phyloP scores from a whole-genome alignment of 2,113 vertebrate genomes.

The Micronycteris hirsuta region DNA sequence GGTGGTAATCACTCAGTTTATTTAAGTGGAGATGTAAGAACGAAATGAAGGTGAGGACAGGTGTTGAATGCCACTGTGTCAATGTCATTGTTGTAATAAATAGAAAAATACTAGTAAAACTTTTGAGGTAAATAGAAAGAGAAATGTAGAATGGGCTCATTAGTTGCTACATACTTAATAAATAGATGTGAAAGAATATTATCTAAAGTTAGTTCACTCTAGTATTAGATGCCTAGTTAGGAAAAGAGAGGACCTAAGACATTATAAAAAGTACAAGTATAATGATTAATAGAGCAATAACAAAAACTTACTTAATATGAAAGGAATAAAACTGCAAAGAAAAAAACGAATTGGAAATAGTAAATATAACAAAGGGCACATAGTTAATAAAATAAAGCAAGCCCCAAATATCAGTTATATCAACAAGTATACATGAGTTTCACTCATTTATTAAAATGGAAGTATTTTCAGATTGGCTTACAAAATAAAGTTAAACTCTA shows the following conservation, averaged over 20 bases:
- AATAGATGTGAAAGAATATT: neutral
- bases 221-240: neutral
- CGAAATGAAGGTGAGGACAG: neutral
- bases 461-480: no score
- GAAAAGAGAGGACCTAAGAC: neutral
- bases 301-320: neutral
- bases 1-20: neutral
- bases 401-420: neutral
- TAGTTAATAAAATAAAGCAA: neutral
- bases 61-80: neutral
- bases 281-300: neutral
- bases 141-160: neutral
- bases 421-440: neutral
- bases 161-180: neutral
- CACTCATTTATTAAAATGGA: no score
- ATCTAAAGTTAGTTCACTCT: neutral
- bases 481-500: no score
- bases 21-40: neutral
- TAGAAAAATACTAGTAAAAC: neutral
- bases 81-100: neutral
- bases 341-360: neutral
- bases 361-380: neutral
- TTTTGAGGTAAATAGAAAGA: neutral
- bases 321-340: neutral
- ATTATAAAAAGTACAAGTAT: neutral